Percentiles rank a stretch among this genome's conserved stretches.
Conservation (phyloP, 2,113 vertebrate species). For the Cyphomyrus discorhynchus region DNA sequence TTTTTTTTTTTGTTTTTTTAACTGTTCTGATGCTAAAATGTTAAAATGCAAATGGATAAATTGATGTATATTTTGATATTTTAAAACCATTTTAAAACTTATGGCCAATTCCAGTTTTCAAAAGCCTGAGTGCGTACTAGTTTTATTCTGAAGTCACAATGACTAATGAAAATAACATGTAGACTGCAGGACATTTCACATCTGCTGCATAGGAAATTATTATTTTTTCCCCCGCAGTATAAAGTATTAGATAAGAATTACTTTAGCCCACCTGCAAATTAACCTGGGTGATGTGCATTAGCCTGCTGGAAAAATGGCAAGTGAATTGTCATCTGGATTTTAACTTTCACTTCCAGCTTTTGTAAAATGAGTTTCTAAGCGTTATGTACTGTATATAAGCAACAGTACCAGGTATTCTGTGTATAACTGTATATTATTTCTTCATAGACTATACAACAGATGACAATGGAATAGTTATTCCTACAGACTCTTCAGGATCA, state of each 20-base stretch:
- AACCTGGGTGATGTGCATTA: background rate
- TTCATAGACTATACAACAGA: constrained; percentile 53
- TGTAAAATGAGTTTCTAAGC: background rate
- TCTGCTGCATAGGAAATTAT: background rate
- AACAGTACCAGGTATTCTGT: background rate
- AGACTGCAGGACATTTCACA: background rate
- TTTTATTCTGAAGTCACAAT: background rate
- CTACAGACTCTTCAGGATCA: constrained; percentile 38
- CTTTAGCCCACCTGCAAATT: background rate
- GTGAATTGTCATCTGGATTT: background rate
- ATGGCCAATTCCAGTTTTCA: background rate
- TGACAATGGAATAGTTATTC: constrained; percentile 34
- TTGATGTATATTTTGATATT: background rate
- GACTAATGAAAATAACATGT: background rate
- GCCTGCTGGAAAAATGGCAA: background rate
- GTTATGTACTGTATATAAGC: background rate
- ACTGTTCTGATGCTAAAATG: background rate
- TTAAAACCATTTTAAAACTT: background rate
- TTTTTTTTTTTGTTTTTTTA: background rate
- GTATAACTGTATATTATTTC: background rate
- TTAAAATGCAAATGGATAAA: background rate
- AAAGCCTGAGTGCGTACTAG: background rate
- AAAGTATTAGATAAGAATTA: background rate
- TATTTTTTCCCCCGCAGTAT: background rate
- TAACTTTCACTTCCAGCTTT: background rate